phyloP scores from a whole-genome alignment of 2,797 vertebrate species.

The Otolemur crassicaudatus region DNA sequence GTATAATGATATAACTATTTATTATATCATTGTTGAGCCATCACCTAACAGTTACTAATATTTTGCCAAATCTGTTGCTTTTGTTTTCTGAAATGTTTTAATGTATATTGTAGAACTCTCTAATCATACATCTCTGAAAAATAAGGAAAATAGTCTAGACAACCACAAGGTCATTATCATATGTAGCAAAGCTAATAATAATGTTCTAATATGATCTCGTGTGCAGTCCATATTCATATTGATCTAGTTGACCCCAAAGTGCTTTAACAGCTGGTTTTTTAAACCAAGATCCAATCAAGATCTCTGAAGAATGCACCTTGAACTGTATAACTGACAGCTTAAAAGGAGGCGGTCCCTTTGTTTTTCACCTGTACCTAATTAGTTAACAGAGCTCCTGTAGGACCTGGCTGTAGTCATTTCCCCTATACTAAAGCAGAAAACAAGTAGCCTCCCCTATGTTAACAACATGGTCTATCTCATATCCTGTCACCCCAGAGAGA shows the following conservation, averaged over 20 bases:
- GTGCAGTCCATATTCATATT: not conserved
- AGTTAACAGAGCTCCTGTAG: too few species aligned
- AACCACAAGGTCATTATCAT: not conserved
- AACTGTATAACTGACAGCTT: not conserved
- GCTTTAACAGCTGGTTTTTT: not conserved
- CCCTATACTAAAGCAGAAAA: not conserved
- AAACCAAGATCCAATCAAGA: not conserved
- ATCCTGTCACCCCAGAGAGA: not conserved
- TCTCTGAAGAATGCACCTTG: not conserved
- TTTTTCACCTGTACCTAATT: not conserved
- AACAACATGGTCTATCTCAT: not conserved
- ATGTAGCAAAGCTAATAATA: slow-evolving; percentile 21
- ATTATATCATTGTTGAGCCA: not conserved
- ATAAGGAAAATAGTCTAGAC: not conserved
- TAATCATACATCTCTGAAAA: not conserved
- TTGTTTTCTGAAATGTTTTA: not conserved
- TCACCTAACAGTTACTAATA: slow-evolving; percentile 20
- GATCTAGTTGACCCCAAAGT: not conserved
- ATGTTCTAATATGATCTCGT: not conserved
- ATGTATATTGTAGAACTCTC: slow-evolving; percentile 7
- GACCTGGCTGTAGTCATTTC: not conserved
- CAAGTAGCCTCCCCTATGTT: not conserved
- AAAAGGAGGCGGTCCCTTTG: not conserved
- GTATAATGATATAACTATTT: not conserved
- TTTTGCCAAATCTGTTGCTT: not conserved